Evolutionary conservation across 92 coral and sea anemone species (phyloP).

Genomic region (Bergia puertoricense): DNA sequence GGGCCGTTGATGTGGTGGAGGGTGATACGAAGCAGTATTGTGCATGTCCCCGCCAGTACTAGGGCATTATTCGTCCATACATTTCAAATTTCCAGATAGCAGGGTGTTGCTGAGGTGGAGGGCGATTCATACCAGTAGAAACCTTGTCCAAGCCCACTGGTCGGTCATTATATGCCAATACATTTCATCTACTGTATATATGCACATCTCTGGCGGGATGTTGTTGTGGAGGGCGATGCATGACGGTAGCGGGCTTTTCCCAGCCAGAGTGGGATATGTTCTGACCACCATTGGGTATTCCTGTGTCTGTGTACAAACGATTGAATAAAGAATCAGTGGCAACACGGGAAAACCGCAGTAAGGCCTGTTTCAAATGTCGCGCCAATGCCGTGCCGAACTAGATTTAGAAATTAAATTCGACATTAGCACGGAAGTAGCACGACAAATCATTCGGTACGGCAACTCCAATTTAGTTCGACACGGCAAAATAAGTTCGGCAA

Average conservation of each 20-base stretch:
- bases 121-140: constrained; percentile 23
- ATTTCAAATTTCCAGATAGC: constrained; percentile 2
- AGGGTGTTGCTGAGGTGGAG: constrained; percentile 38
- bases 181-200: constrained; percentile 30
- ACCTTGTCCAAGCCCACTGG: neutral
- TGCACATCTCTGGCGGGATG: constrained; percentile 36
- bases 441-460: too few relatives aligned
- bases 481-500: too few relatives aligned
- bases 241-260: constrained; percentile 19
- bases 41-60: neutral
- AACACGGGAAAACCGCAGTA: too few relatives aligned
- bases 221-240: constrained; percentile 35
- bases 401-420: too few relatives aligned
- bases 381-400: too few relatives aligned
- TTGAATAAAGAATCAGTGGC: neutral
- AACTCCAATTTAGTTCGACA: too few relatives aligned
- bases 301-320: constrained; percentile 35
- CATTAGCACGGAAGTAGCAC: too few relatives aligned
- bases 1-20: constrained; percentile 36
- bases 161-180: neutral
- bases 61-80: neutral
- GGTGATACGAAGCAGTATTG: constrained; percentile 3
- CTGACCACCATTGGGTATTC: constrained; percentile 63
- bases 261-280: constrained; percentile 24
- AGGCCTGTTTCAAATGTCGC: too few relatives aligned